Conservation (phyloP, 92 coral and sea anemone genomes). For the Siderastrea radians region DNA sequence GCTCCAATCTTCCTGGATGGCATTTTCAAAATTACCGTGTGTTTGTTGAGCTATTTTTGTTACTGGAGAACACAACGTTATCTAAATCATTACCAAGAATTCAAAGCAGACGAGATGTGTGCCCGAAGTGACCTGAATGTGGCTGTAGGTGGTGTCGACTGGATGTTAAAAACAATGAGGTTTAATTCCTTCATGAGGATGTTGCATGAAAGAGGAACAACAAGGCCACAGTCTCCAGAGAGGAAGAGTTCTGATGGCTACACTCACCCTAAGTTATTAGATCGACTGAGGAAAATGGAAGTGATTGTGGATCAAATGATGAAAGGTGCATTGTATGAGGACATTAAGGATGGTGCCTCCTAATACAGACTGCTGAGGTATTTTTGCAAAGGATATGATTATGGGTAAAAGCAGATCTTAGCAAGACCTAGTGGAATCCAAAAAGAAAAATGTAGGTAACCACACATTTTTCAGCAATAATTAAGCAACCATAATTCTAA, state of each 20-base stretch:
- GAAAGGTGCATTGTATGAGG: conserved; percentile 17
- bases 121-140: conserved; percentile 76
- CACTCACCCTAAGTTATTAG: conserved; percentile 89
- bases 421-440: too few relatives aligned
- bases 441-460: too few relatives aligned
- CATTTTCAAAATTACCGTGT: conserved; percentile 65
- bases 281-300: conserved; percentile 85
- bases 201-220: conserved; percentile 73
- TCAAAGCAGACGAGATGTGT: conserved; percentile 83
- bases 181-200: conserved; percentile 75
- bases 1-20: conserved; percentile 54
- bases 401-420: too few relatives aligned
- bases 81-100: conserved; percentile 82
- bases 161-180: conserved; percentile 75
- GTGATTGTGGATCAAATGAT: conserved; percentile 71
- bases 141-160: conserved; percentile 87
- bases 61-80: conserved; percentile 59
- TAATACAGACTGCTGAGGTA: too few relatives aligned
- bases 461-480: too few relatives aligned
- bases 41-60: conserved; percentile 74
- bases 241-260: conserved; percentile 79
- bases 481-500: too few relatives aligned
- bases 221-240: conserved; percentile 68
- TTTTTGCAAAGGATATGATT: too few relatives aligned
- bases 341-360: too few relatives aligned